These are phyloP conservation scores for Oryzias melastigma DNA, from an alignment of 2,113 vertebrate genomes.

Conservation along the genomic window DNA sequence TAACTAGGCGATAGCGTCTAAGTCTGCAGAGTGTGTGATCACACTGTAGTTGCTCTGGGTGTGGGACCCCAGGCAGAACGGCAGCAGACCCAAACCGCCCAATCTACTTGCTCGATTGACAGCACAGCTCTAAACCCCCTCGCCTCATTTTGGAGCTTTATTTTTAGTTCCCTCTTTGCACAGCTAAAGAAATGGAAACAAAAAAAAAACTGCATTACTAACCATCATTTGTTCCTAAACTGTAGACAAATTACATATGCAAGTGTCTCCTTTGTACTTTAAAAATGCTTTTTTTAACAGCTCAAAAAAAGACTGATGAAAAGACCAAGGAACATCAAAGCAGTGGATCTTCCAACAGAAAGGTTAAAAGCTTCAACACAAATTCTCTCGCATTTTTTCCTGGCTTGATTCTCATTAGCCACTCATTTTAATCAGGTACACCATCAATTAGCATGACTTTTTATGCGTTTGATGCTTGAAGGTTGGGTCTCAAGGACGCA, in stretches of 20 bases:
- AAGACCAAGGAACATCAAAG: constrained; percentile 95
- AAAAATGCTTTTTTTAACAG: constrained; percentile 80
- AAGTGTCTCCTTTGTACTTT: constrained; percentile 74
- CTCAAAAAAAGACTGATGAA: constrained; percentile 88
- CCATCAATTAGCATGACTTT: constrained; percentile 78
- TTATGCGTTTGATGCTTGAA: constrained; percentile 62
- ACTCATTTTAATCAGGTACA: constrained; percentile 92
- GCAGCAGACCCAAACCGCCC: constrained; percentile 46
- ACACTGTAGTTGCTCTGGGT: constrained; percentile 66
- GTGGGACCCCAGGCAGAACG: constrained; percentile 68
- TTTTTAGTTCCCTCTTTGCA: constrained; percentile 56
- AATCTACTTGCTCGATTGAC: constrained; percentile 60
- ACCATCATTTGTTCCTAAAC: constrained; percentile 72
- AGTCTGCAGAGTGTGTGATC: constrained; percentile 72
- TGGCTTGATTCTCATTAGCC: constrained; percentile 91
- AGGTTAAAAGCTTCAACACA: constrained; percentile 90
- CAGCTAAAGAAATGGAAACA: constrained; percentile 30
- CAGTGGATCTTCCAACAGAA: constrained; percentile 84
- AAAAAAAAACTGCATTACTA: constrained; percentile 44
- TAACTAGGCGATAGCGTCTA: constrained; percentile 71
- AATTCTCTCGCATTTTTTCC: constrained; percentile 88
- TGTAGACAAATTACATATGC: constrained; percentile 78
- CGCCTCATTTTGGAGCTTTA: constrained; percentile 61
- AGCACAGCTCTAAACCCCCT: constrained; percentile 45
- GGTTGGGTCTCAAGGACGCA: constrained; percentile 72